Conservation (phyloP, 2,113 vertebrate genomes). For the Platichthys flesus region DNA sequence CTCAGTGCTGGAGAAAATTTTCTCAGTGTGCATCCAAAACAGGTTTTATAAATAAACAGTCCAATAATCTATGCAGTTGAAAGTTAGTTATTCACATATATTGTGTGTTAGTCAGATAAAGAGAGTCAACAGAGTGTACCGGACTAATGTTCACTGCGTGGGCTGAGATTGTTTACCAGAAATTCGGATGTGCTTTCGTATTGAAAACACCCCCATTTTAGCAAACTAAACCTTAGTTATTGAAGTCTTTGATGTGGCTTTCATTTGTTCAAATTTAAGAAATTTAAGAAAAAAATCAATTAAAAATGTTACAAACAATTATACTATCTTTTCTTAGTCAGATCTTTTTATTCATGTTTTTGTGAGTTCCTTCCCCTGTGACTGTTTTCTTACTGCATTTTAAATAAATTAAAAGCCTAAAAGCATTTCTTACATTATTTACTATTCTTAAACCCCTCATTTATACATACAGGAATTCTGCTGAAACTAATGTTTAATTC, state of each 20-base stretch:
- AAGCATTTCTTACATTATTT: background rate
- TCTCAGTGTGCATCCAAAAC: background rate
- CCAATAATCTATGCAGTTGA: background rate
- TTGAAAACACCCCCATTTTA: background rate
- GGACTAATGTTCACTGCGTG: background rate
- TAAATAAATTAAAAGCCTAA: background rate
- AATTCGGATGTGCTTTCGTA: background rate
- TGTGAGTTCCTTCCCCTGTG: background rate
- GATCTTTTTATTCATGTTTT: background rate
- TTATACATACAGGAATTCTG: background rate
- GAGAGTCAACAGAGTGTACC: background rate
- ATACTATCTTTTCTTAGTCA: background rate
- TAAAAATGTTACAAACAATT: background rate
- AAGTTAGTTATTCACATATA: background rate
- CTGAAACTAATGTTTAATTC: too few species aligned
- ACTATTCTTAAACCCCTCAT: background rate
- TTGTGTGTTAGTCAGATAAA: background rate
- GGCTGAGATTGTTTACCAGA: conserved; percentile 14
- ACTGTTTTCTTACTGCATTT: too few species aligned
- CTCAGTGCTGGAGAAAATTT: background rate
- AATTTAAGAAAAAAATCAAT: background rate
- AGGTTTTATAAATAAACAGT: background rate
- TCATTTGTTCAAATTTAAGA: background rate
- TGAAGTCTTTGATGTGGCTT: background rate
- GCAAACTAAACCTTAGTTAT: background rate